Conservation (phyloP, 2,113 vertebrate species). For the Erythrocercus mccallii region DNA sequence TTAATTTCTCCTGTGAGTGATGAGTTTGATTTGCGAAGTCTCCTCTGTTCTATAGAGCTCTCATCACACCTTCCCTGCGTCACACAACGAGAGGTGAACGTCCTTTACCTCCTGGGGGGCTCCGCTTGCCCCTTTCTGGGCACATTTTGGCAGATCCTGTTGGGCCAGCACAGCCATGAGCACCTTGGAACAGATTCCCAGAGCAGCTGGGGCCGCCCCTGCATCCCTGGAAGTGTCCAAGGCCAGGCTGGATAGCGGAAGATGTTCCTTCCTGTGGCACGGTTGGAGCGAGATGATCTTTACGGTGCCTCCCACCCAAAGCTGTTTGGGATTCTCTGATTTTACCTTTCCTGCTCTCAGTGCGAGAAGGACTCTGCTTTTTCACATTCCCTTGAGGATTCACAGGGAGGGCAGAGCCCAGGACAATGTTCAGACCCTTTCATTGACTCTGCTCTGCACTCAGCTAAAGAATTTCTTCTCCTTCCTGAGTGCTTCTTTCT, state of each 20-base stretch:
- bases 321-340: not conserved
- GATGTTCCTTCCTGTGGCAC: not conserved
- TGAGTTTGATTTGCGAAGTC: not conserved
- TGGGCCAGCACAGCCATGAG: not conserved
- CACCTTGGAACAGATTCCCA: not conserved
- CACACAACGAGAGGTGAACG: not conserved
- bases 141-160: not conserved
- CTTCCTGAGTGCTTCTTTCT: not conserved
- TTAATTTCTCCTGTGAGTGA: not conserved
- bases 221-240: not conserved
- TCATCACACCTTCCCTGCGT: too few relatives aligned
- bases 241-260: rapidly evolving
- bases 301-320: not conserved
- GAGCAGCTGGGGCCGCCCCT: not conserved
- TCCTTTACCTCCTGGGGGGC: too few relatives aligned
- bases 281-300: not conserved
- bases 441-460: too few relatives aligned
- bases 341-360: not conserved
- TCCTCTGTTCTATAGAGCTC: rapidly evolving
- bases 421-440: not conserved
- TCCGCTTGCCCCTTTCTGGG: not conserved
- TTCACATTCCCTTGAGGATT: rapidly evolving
- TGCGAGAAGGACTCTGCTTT: not conserved
- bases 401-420: not conserved
- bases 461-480: not conserved